phyloP scores from a whole-genome alignment of 2,113 vertebrate species.

The Trochalopteron elliotii region DNA sequence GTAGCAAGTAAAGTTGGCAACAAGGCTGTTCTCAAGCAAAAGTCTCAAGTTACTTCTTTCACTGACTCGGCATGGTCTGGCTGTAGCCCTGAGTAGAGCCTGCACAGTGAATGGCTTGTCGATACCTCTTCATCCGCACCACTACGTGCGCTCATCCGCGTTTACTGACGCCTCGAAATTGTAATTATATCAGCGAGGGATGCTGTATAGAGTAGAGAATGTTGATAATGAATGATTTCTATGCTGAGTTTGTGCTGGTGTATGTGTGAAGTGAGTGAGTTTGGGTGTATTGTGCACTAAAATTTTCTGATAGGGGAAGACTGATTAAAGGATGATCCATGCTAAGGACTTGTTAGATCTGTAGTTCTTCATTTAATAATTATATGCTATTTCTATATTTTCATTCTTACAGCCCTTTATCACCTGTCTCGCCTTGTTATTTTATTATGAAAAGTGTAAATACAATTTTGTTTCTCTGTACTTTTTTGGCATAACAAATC shows the following conservation, averaged over 20 bases:
- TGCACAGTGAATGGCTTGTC: constrained; percentile 78
- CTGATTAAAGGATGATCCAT: constrained; percentile 79
- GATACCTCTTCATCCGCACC: constrained; percentile 79
- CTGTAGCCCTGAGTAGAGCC: constrained; percentile 73
- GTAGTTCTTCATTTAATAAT: constrained; percentile 87
- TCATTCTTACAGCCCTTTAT: constrained; percentile 77
- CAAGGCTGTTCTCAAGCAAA: constrained; percentile 67
- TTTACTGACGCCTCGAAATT: constrained; percentile 67
- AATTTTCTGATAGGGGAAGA: constrained; percentile 85
- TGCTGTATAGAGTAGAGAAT: constrained; percentile 88
- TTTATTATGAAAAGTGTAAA: constrained; percentile 98
- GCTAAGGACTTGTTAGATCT: constrained; percentile 89
- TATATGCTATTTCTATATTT: constrained; percentile 83
- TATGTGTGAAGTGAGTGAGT: constrained; percentile 93
- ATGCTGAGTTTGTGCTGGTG: constrained; percentile 78
- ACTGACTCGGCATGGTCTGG: constrained; percentile 76
- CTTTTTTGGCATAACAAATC: constrained; percentile 89
- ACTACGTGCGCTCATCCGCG: constrained; percentile 61
- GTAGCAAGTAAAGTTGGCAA: constrained; percentile 67
- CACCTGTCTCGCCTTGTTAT: constrained; percentile 82
- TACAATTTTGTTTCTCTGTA: constrained; percentile 85
- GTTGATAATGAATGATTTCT: constrained; percentile 74
- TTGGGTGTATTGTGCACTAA: constrained; percentile 83
- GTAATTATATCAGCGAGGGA: constrained; percentile 74
- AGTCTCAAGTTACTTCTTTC: constrained; percentile 65